phyloP scores from a whole-genome alignment of 2,888 invertebrate genomes.

The Papilio demoleus region DNA sequence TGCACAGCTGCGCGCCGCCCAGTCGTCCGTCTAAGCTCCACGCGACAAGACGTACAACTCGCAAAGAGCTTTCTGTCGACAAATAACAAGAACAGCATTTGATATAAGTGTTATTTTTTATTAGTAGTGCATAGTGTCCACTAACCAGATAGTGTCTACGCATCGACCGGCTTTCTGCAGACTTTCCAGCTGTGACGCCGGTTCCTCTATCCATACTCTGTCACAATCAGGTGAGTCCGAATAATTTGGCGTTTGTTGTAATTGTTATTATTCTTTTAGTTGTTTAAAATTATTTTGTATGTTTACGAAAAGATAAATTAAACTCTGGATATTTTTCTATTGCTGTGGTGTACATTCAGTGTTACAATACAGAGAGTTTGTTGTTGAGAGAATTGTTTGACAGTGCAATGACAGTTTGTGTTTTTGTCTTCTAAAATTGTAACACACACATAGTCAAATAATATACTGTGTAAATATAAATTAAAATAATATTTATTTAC shows the following conservation, averaged over 20 bases:
- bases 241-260: constrained; percentile 24
- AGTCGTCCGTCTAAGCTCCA: constrained; percentile 66
- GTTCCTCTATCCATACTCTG: constrained; percentile 28
- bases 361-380: neutral
- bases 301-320: neutral
- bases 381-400: constrained; percentile 11
- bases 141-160: constrained; percentile 23
- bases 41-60: constrained; percentile 53
- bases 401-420: neutral
- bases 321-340: neutral
- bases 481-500: neutral
- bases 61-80: constrained; percentile 37
- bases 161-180: constrained; percentile 37
- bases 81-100: constrained; percentile 6
- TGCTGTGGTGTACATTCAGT: neutral
- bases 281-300: neutral
- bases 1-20: constrained; percentile 68
- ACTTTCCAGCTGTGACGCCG: constrained; percentile 36
- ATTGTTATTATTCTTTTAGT: neutral
- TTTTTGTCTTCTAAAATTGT: neutral
- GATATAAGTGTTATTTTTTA: constrained; percentile 25
- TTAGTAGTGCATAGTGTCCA: constrained; percentile 38
- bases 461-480: neutral
- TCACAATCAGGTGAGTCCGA: constrained; percentile 35
- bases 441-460: neutral